Conservation (phyloP, 2,797 vertebrate genomes). For the Knipowitschia caucasica region DNA sequence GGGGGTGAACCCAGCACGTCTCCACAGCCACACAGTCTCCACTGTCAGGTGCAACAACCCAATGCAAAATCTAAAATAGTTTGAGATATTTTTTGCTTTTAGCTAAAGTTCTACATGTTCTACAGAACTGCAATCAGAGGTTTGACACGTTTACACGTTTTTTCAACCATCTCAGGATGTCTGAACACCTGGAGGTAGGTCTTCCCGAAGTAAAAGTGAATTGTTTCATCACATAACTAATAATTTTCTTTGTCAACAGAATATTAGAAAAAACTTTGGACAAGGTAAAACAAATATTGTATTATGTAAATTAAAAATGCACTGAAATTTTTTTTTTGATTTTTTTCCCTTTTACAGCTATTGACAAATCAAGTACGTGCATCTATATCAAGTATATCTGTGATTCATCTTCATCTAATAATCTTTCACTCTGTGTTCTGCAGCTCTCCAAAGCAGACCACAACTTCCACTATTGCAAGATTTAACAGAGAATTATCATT, state of each 20-base stretch:
- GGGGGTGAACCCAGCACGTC: not conserved
- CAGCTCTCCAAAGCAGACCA: not conserved
- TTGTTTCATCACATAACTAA: not conserved
- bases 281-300: not conserved
- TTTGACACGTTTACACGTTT: not conserved
- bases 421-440: not conserved
- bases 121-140: not conserved
- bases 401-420: not conserved
- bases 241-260: not conserved
- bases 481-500: not conserved
- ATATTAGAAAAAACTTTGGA: not conserved
- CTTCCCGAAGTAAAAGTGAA: not conserved
- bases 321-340: not conserved
- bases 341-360: not conserved
- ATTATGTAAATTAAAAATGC: not conserved
- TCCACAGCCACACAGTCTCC: not conserved
- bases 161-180: not conserved
- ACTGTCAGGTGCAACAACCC: not conserved
- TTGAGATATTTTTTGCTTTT: not conserved
- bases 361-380: not conserved
- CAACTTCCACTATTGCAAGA: not conserved
- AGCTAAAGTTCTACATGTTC: not conserved
- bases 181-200: conserved; percentile 3
- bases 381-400: not conserved
- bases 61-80: not conserved